These are phyloP conservation scores for Capreolus pygargus DNA, from an alignment of 2,113 vertebrate species.

Conservation along the genomic window DNA sequence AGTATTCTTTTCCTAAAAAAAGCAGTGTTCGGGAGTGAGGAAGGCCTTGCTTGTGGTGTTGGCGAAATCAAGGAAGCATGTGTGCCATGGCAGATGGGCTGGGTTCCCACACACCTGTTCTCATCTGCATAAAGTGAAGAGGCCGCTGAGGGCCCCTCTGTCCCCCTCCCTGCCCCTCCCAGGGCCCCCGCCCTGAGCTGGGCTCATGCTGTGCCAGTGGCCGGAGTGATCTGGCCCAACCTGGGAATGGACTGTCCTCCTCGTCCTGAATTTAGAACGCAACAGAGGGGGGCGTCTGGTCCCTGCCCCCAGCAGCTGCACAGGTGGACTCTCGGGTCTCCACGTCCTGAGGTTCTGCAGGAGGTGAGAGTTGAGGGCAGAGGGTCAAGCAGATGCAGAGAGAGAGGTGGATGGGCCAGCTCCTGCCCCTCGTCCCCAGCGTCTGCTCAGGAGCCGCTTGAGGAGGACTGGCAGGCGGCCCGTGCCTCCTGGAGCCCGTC, in stretches of 20 bases:
- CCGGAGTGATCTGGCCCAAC: rapidly evolving
- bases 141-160: not conserved
- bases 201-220: not conserved
- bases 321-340: rapidly evolving
- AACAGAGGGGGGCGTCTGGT: not conserved
- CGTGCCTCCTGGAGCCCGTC: not conserved
- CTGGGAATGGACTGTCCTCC: rapidly evolving
- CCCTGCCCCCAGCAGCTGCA: rapidly evolving
- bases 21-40: rapidly evolving
- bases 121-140: rapidly evolving
- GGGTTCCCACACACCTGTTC: not conserved
- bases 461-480: not conserved
- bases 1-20: not conserved
- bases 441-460: not conserved
- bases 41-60: rapidly evolving
- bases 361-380: rapidly evolving
- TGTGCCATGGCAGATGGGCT: rapidly evolving
- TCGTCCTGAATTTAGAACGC: not conserved
- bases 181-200: rapidly evolving
- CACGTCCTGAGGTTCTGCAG: rapidly evolving
- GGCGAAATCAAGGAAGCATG: rapidly evolving
- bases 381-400: not conserved
- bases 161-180: not conserved
- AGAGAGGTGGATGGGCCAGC: rapidly evolving
- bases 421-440: rapidly evolving